Conservation (phyloP, 2,113 vertebrate genomes). For the Spheniscus mendiculus region DNA sequence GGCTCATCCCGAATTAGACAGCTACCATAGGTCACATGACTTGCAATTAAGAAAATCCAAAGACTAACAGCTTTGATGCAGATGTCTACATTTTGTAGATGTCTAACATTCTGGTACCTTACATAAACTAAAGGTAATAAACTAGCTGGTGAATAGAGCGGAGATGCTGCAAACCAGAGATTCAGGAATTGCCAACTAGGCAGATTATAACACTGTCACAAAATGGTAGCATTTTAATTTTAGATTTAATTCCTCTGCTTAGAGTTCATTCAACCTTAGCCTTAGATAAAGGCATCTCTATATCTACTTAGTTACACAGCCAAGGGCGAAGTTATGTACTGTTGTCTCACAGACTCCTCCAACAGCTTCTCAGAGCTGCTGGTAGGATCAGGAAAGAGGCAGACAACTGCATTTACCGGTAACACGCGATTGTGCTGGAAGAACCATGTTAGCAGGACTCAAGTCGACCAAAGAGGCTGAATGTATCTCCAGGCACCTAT, state of each 20-base stretch:
- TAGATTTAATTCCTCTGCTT: background rate
- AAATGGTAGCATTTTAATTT: background rate
- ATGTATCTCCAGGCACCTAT: background rate
- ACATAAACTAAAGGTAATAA: background rate
- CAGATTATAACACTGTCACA: background rate
- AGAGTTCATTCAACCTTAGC: background rate
- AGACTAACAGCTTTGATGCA: background rate
- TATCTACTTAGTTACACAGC: background rate
- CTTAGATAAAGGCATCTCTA: background rate
- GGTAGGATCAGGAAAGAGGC: background rate
- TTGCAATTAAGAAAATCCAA: background rate
- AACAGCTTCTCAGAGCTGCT: background rate
- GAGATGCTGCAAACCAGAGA: background rate
- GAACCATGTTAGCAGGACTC: background rate
- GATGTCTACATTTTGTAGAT: background rate
- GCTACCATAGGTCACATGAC: background rate
- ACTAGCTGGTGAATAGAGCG: background rate
- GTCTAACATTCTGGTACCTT: background rate
- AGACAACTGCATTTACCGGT: background rate
- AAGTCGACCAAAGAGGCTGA: background rate
- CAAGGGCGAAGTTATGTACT: background rate
- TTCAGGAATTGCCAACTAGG: background rate
- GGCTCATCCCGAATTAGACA: background rate
- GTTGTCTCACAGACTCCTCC: background rate
- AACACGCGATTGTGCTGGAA: background rate